A percentile compares a stretch with the other conserved stretches of the same genome.
Evolutionary conservation across 2,113 vertebrate species (phyloP).

Genomic region (Aptenodytes patagonicus): DNA sequence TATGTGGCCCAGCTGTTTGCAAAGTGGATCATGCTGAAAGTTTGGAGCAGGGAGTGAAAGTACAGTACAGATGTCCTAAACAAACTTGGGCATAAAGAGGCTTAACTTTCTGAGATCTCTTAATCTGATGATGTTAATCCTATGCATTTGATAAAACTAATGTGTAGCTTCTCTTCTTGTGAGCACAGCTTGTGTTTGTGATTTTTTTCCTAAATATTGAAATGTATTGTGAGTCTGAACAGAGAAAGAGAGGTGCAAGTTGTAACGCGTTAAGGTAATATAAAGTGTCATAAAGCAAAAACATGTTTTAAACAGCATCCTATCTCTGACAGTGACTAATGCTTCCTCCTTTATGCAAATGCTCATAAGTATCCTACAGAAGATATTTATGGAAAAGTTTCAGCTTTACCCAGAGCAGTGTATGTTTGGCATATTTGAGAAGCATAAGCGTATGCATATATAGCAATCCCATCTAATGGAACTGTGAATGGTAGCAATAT

Average conservation of each 20-base stretch:
- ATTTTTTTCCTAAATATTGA: not conserved
- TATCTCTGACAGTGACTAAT: not conserved
- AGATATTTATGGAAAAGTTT: not conserved
- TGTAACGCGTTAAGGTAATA: rapidly evolving
- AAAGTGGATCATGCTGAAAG: not conserved
- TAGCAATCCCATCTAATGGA: not conserved
- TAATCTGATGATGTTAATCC: not conserved
- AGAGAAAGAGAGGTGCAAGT: not conserved
- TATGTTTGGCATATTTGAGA: not conserved
- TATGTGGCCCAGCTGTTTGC: not conserved
- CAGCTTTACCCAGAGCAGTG: not conserved
- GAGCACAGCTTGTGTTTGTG: not conserved
- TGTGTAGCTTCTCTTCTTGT: not conserved
- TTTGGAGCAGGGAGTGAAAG: not conserved
- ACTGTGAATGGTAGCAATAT: not conserved
- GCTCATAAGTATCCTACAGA: not conserved
- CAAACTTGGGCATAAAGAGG: not conserved
- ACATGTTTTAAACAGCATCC: not conserved
- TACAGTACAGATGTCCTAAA: not conserved
- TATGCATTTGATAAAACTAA: not conserved
- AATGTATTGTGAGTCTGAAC: not conserved
- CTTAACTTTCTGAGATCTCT: not conserved
- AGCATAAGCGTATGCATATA: not conserved
- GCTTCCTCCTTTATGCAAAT: not conserved
- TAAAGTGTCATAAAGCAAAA: not conserved